Evolutionary conservation across 2,113 vertebrate genomes (phyloP).

Genomic region (Thalassoma bifasciatum): DNA sequence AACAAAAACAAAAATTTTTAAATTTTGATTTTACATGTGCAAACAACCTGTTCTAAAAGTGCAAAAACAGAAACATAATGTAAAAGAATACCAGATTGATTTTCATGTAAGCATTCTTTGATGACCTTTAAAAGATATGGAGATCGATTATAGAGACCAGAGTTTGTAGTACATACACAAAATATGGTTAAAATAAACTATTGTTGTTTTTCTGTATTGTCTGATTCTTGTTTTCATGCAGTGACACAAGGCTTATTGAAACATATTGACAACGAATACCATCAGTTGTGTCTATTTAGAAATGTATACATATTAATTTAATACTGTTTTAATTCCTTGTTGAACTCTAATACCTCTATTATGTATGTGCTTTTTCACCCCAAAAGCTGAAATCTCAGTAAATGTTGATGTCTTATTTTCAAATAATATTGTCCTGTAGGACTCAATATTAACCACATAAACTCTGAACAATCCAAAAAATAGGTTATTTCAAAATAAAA

Average conservation of each 20-base stretch:
- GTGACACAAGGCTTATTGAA: not conserved
- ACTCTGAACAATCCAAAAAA: no score
- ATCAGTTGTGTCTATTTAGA: no score
- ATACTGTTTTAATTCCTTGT: no score
- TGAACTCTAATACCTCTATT: no score
- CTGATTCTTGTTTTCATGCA: slow-evolving; percentile 72
- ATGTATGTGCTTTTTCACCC: no score
- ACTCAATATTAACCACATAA: no score
- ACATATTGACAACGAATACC: no score
- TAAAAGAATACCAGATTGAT: slow-evolving; percentile 88
- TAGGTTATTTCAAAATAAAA: no score
- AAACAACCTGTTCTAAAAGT: slow-evolving; percentile 89
- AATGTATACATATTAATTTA: no score
- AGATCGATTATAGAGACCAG: slow-evolving; percentile 90
- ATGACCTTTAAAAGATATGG: slow-evolving; percentile 90
- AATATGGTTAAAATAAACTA: slow-evolving; percentile 99
- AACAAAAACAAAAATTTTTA: slow-evolving; percentile 77
- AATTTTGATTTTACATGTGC: slow-evolving; percentile 92
- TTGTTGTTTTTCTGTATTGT: slow-evolving; percentile 92
- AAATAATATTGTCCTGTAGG: no score
- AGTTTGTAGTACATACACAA: slow-evolving; percentile 98
- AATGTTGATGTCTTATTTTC: no score
- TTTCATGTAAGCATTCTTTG: slow-evolving; percentile 93
- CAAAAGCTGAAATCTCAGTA: no score
- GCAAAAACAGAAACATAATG: slow-evolving; percentile 85